Evolutionary conservation across 2,113 vertebrate genomes (phyloP).

Genomic region (Sterrhoptilus dennistouni): DNA sequence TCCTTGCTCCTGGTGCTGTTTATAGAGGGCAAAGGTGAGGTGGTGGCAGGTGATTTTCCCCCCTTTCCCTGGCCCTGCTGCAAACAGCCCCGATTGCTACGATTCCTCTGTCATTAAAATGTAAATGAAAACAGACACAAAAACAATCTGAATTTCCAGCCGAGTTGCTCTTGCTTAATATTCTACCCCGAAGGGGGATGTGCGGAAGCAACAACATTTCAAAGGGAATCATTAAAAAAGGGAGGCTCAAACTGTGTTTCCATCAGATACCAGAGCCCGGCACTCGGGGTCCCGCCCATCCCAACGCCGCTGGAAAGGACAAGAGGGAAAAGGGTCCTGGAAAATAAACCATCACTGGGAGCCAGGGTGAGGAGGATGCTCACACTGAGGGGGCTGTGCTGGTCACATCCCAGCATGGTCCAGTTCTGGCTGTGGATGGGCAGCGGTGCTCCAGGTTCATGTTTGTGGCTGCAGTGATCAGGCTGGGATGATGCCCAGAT

Average conservation of each 20-base stretch:
- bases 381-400: neutral
- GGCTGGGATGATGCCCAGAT: neutral
- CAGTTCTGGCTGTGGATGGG: neutral
- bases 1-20: neutral
- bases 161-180: slow-evolving; percentile 72
- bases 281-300: neutral
- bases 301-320: neutral
- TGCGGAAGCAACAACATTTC: slow-evolving; percentile 66
- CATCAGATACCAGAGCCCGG: slow-evolving; percentile 52
- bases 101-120: slow-evolving; percentile 59
- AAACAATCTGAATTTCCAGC: slow-evolving; percentile 73
- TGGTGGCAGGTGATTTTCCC: neutral
- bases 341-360: neutral
- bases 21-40: neutral
- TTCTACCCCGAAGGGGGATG: slow-evolving; percentile 63
- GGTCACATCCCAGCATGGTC: neutral
- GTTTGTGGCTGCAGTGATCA: accelerated
- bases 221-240: slow-evolving; percentile 72
- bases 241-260: slow-evolving; percentile 40
- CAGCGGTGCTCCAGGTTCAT: accelerated
- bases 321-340: neutral
- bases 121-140: slow-evolving; percentile 71
- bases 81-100: neutral
- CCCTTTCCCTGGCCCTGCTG: neutral
- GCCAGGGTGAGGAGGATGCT: neutral